These are phyloP conservation scores for Cataglyphis altisquamis DNA, from an alignment of 2,888 invertebrate genomes.

Conservation along the genomic window DNA sequence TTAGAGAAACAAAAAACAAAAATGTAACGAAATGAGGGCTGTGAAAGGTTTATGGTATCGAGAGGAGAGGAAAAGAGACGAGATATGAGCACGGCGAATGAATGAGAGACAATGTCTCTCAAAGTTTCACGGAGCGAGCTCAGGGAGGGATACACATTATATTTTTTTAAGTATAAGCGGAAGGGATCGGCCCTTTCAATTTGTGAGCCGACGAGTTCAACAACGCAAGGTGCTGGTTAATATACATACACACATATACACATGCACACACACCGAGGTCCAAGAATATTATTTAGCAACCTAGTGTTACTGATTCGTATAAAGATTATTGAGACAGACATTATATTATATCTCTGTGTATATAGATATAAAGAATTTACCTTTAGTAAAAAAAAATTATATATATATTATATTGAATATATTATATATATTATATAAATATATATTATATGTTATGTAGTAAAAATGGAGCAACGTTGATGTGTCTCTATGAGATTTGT, in stretches of 20 bases:
- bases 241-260: conserved; percentile 35
- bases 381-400: conserved; percentile 73
- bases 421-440: conserved; percentile 83
- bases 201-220: conserved; percentile 79
- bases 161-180: conserved; percentile 83
- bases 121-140: conserved; percentile 76
- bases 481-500: conserved; percentile 84
- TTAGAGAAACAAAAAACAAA: conserved; percentile 50
- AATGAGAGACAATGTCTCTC: conserved; percentile 47
- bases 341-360: conserved; percentile 81
- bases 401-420: conserved; percentile 79
- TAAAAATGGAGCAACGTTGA: conserved; percentile 84
- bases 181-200: conserved; percentile 76
- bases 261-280: conserved; percentile 81
- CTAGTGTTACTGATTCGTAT: conserved; percentile 83
- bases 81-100: conserved; percentile 59
- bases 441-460: conserved; percentile 85
- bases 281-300: conserved; percentile 85
- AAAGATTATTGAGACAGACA: conserved; percentile 83
- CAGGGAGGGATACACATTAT: conserved; percentile 83
- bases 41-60: conserved; percentile 78
- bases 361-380: conserved; percentile 75
- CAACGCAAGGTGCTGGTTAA: conserved; percentile 85
- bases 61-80: conserved; percentile 51
- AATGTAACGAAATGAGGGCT: conserved; percentile 84